Conservation (phyloP, 2,797 vertebrate genomes). For the Brotula barbata region DNA sequence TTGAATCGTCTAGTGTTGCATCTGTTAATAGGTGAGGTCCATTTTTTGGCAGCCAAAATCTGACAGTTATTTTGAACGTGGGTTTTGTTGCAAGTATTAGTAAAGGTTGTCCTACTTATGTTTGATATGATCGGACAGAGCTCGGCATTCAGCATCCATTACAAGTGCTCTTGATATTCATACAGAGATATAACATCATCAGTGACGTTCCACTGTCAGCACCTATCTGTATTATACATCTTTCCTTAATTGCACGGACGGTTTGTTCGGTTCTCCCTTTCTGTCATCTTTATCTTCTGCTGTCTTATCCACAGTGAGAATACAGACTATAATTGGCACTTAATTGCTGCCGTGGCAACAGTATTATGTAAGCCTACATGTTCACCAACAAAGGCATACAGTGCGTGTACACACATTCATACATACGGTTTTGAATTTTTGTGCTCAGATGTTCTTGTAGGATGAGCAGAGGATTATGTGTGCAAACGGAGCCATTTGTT, state of each 20-base stretch:
- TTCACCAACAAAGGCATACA: constrained; percentile 51
- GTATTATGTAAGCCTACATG: constrained; percentile 66
- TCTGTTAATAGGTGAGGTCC: neutral
- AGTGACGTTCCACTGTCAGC: constrained; percentile 7
- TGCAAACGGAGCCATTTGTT: too few relatives aligned
- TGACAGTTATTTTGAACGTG: too few relatives aligned
- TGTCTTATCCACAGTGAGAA: constrained; percentile 53
- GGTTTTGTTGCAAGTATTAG: neutral
- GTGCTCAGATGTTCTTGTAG: too few relatives aligned
- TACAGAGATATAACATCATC: constrained; percentile 15
- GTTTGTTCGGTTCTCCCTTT: constrained; percentile 22
- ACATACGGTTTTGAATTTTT: too few relatives aligned
- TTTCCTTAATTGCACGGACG: constrained; percentile 31
- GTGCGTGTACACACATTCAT: neutral
- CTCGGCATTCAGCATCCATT: constrained; percentile 32
- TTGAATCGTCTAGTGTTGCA: neutral
- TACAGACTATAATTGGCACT: constrained; percentile 72
- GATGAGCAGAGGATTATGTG: too few relatives aligned
- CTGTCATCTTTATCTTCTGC: constrained; percentile 47
- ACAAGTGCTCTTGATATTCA: constrained; percentile 16
- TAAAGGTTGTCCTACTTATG: constrained; percentile 19
- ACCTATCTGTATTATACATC: constrained; percentile 16
- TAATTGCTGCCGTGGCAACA: constrained; percentile 80
- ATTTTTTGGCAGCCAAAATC: too few relatives aligned
- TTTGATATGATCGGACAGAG: constrained; percentile 43